Percentiles rank a stretch among this genome's conserved stretches.
Evolutionary conservation across 1,140 invertebrate species (phyloP).

Genomic region (Drosophila seguyi): DNA sequence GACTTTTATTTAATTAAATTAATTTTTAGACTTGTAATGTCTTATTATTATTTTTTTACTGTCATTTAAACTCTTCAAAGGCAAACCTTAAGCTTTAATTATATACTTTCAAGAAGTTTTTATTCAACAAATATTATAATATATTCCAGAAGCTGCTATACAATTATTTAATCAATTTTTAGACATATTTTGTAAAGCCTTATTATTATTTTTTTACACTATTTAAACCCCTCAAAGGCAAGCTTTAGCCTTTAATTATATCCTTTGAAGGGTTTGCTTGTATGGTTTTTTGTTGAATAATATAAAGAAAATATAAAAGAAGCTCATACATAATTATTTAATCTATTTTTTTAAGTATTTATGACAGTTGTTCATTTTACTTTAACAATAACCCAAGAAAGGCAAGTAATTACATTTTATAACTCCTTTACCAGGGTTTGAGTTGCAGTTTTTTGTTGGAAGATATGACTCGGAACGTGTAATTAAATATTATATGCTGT

Average conservation of each 20-base stretch:
- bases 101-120: neutral
- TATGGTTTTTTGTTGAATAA: too few relatives aligned
- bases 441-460: neutral
- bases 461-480: neutral
- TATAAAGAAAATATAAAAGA: neutral
- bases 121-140: neutral
- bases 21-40: too few relatives aligned
- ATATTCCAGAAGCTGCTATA: neutral
- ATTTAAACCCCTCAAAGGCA: neutral
- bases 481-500: neutral
- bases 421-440: neutral
- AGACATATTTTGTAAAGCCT: neutral
- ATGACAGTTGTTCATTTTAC: neutral
- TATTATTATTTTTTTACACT: neutral
- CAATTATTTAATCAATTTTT: neutral
- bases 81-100: too few relatives aligned
- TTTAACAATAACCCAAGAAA: neutral
- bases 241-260: neutral
- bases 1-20: too few relatives aligned
- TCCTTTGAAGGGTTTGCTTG: neutral
- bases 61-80: too few relatives aligned
- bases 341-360: conserved; percentile 2
- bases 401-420: neutral
- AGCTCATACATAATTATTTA: conserved; percentile 3
- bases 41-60: too few relatives aligned